Evolutionary conservation across 1,140 invertebrate genomes (phyloP), one percentile per base, ranked within the genome.

Genomic region (Drosophila lowei): DNA sequence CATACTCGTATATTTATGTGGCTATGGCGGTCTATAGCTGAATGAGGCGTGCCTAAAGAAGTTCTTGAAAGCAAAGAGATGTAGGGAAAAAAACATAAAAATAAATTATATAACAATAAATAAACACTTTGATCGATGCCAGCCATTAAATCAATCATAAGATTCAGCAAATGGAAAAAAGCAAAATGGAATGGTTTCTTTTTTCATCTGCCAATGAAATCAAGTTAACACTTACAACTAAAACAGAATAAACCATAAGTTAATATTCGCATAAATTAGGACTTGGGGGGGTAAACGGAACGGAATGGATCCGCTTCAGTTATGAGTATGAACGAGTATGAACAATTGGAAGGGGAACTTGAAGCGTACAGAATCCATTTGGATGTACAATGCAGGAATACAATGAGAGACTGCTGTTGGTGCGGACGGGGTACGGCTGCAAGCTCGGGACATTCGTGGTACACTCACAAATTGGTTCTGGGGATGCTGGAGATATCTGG

Each of bases 191-290:
- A 85, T 86, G 11, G 77, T 47, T 41, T 64, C 23, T 11, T n/a
- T 30, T n/a, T 77, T 18, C 18, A 52, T 41, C 34, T 52, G 43
- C 66, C 62, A 50, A 67, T 72, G 60, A 49, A 56, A 60, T 47
- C 25, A 61, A 49, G 43, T 65, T 68, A 85, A 85, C 77, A 84
- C 66, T 77, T 85, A 80, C 50, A 66, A 21, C 43, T 77, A 63
- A 79, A 25, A 30, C 15, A 53, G 30, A 59, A 25, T 58, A 49
- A 49, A 49, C 50, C 44, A 41, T 42, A 49, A 75, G 23, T 53
- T 47, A 76, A 71, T 64, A 71, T 50, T 64, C 15, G 16, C 41
- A 30, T 58, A 59, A 59, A 15, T 67, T 46, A 21, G 46, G 15
- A 55, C 16, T 53, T n/a, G 16, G n/a, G 9, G n/a, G 30, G 18